Evolutionary conservation across 2,888 invertebrate species (phyloP).

Genomic region (Glaucopsyche alexis): DNA sequence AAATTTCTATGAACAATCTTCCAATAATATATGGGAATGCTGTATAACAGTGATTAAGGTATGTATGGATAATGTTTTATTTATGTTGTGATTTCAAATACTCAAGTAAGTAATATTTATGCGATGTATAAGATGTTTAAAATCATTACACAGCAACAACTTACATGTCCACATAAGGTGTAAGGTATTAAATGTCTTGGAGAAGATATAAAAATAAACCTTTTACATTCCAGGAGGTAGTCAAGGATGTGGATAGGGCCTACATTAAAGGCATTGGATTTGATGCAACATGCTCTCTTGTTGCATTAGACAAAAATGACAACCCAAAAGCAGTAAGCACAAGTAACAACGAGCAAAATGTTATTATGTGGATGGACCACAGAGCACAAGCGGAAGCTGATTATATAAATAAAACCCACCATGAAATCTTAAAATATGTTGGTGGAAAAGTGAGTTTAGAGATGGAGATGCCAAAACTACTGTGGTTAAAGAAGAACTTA

Average conservation of each 20-base stretch:
- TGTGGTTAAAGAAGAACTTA: constrained; percentile 93
- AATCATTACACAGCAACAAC: background rate
- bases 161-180: too few species aligned
- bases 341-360: constrained; percentile 85
- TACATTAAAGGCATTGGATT: constrained; percentile 93
- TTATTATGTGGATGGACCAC: constrained; percentile 97
- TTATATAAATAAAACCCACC: constrained; percentile 86
- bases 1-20: constrained; percentile 94
- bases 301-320: constrained; percentile 85
- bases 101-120: background rate
- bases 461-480: constrained; percentile 96
- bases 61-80: constrained; percentile 42
- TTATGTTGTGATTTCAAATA: background rate
- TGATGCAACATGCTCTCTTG: constrained; percentile 97
- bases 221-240: constrained; percentile 77
- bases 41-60: constrained; percentile 88
- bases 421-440: constrained; percentile 89
- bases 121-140: background rate
- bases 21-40: constrained; percentile 92
- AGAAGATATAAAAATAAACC: background rate
- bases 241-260: constrained; percentile 70
- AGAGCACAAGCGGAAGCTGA: constrained; percentile 89
- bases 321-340: constrained; percentile 86
- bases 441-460: constrained; percentile 97
- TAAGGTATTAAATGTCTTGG: too few species aligned